These are phyloP conservation scores for Spermophilus dauricus DNA, from an alignment of 2,113 vertebrate species.

Conservation along the genomic window DNA sequence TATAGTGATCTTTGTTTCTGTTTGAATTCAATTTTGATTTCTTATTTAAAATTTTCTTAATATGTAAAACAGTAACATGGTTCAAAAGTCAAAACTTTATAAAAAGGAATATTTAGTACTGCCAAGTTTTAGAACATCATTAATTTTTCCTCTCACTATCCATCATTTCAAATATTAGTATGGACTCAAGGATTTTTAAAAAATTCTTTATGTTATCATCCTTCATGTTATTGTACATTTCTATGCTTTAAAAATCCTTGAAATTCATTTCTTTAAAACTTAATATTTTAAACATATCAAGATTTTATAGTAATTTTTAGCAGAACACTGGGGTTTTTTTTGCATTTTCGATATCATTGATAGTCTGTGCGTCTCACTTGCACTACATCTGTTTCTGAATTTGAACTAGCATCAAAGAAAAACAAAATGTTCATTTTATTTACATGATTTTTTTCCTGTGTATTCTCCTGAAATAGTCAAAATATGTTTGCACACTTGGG, in stretches of 20 bases:
- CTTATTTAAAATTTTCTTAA: conserved; percentile 20
- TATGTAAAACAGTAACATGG: neutral
- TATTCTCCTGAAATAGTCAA: conserved; percentile 47
- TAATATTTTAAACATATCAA: conserved; percentile 2
- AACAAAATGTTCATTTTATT: conserved; percentile 35
- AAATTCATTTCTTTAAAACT: neutral
- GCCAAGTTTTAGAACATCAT: neutral
- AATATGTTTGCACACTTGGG: neutral
- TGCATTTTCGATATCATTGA: neutral
- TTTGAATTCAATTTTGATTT: conserved; percentile 38
- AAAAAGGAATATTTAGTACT: neutral
- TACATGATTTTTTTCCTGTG: neutral
- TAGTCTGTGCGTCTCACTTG: neutral
- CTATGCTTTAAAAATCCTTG: neutral
- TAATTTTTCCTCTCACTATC: neutral
- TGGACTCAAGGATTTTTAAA: neutral
- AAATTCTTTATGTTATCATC: neutral
- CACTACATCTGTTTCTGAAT: neutral
- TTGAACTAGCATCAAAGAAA: conserved; percentile 27
- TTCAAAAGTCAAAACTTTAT: conserved; percentile 46
- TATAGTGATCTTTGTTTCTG: neutral
- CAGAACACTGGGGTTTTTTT: neutral
- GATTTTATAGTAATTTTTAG: neutral
- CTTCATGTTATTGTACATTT: neutral
- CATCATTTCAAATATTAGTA: neutral